A percentile compares a stretch with the other conserved stretches of the same genome.
Evolutionary conservation across 2,888 invertebrate species (phyloP).

Genomic region (Chromoteleia sp.): DNA sequence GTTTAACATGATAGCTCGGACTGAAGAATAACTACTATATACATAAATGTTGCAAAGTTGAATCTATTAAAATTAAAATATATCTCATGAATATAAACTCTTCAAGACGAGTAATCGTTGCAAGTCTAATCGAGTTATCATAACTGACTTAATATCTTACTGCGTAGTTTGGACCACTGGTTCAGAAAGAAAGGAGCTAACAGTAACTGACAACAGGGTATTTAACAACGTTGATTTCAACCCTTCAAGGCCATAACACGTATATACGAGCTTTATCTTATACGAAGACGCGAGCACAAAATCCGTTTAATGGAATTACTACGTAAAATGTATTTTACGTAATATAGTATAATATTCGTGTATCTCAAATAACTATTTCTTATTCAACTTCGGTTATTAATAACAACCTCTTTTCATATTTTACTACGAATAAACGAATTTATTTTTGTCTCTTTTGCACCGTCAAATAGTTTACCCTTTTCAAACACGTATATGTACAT

Average conservation of each 20-base stretch:
- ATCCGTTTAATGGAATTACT: slow-evolving; percentile 23
- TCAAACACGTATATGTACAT: not conserved
- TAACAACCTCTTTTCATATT: not conserved
- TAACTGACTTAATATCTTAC: slow-evolving; percentile 55
- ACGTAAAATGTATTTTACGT: slow-evolving; percentile 4
- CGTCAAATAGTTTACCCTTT: too few species aligned
- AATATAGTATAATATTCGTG: slow-evolving; percentile 8
- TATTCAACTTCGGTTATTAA: not conserved
- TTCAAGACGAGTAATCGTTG: slow-evolving; percentile 43
- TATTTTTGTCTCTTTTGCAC: too few species aligned
- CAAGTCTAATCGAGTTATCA: slow-evolving; percentile 46
- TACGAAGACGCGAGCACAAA: slow-evolving; percentile 16
- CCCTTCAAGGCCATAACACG: slow-evolving; percentile 29
- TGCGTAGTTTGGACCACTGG: slow-evolving; percentile 47
- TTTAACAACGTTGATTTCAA: slow-evolving; percentile 45
- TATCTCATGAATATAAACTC: slow-evolving; percentile 40
- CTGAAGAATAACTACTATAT: slow-evolving; percentile 7
- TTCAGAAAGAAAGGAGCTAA: slow-evolving; percentile 52
- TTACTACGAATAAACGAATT: too few species aligned
- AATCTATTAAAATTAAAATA: slow-evolving; percentile 43
- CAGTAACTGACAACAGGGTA: slow-evolving; percentile 47
- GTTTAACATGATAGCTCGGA: not conserved
- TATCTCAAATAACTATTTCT: not conserved
- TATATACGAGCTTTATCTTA: slow-evolving; percentile 20
- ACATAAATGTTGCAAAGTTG: slow-evolving; percentile 19